A percentile compares a stretch with the other conserved stretches of the same genome.
These are phyloP conservation scores for Pegea sp. DNA, from an alignment of 23 tunicate species.

Conservation along the genomic window DNA sequence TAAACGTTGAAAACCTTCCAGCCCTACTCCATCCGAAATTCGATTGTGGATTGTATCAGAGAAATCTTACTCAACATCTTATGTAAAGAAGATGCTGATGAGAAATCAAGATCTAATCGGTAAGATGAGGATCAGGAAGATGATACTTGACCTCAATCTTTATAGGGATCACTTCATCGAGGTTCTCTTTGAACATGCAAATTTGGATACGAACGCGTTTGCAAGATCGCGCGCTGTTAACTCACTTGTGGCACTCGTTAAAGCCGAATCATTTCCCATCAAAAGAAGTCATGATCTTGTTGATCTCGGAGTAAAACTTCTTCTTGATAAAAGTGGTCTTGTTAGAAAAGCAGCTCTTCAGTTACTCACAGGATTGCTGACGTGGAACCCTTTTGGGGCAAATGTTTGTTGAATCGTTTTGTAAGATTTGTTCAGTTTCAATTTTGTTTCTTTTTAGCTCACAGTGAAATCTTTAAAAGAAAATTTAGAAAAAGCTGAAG, in stretches of 20 bases:
- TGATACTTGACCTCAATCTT: background rate
- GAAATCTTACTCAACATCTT: conserved; percentile 50
- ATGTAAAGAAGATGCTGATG: conserved; percentile 40
- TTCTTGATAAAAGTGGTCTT: conserved; percentile 55
- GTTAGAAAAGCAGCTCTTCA: conserved; percentile 66
- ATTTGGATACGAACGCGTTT: conserved; percentile 66
- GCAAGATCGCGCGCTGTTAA: conserved; percentile 44
- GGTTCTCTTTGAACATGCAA: conserved; percentile 58
- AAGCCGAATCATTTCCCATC: conserved; percentile 40
- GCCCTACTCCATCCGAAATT: conserved; percentile 66
- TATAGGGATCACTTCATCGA: conserved; percentile 79
- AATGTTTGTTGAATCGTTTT: conserved; percentile 5
- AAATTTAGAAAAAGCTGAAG: conserved; percentile 24
- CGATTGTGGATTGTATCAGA: conserved; percentile 28
- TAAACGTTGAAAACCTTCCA: no score
- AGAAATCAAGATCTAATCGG: conserved; percentile 66
- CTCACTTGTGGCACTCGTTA: conserved; percentile 21
- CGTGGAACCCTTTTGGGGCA: conserved; percentile 67
- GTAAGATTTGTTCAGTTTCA: background rate
- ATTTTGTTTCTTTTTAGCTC: conserved; percentile 11
- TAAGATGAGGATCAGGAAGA: no score
- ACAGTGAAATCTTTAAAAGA: conserved; percentile 21
- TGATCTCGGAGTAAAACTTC: conserved; percentile 15
- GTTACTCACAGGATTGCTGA: conserved; percentile 29
- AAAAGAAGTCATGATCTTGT: no score